A percentile compares a stretch with the other conserved stretches of the same genome.
Evolutionary conservation across 2,113 vertebrate genomes (phyloP).

Genomic region (Microtus montanus): DNA sequence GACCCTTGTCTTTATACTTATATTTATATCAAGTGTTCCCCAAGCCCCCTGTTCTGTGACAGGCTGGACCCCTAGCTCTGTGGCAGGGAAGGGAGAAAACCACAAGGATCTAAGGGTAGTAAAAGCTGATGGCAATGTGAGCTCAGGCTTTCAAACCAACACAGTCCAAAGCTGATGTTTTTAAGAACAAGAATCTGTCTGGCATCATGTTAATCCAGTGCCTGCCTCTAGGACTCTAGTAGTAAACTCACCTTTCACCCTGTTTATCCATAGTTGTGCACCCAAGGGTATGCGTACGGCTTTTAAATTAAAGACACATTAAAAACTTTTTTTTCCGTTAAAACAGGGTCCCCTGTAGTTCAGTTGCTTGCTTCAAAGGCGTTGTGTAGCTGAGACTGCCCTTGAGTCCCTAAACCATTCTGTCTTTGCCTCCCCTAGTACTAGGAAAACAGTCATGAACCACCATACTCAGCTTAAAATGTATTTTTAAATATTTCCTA

Average conservation of each 20-base stretch:
- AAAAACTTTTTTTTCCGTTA: background rate
- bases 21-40: background rate
- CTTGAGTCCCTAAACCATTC: background rate
- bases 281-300: background rate
- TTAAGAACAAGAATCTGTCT: background rate
- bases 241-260: background rate
- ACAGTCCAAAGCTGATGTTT: background rate
- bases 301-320: constrained; percentile 13
- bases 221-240: background rate
- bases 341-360: background rate
- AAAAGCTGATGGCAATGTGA: background rate
- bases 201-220: background rate
- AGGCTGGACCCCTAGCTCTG: background rate
- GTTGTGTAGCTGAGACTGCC: background rate
- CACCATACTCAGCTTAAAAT: background rate
- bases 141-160: background rate
- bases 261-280: background rate
- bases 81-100: background rate
- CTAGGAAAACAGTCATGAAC: background rate
- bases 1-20: background rate
- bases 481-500: background rate
- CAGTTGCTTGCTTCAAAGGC: background rate
- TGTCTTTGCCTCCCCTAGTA: background rate
- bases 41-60: background rate
- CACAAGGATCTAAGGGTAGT: background rate